Conservation (phyloP, 2,113 vertebrate genomes). For the Alces alces region DNA sequence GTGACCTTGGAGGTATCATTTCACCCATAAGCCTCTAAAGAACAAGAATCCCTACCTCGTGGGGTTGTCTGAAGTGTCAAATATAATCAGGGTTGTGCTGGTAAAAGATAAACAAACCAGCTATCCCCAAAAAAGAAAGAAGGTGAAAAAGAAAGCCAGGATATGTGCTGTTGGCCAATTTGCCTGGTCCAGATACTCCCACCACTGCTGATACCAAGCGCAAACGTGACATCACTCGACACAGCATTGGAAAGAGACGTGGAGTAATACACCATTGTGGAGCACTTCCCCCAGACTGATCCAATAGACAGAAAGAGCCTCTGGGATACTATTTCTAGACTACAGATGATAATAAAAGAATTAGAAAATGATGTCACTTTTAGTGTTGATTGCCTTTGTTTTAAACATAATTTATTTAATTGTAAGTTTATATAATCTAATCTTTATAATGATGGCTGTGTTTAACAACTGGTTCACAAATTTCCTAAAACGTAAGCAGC, state of each 20-base stretch:
- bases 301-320: not conserved
- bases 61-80: not conserved
- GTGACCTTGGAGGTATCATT: not conserved
- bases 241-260: fast-evolving
- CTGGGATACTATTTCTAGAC: not conserved
- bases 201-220: too few relatives aligned
- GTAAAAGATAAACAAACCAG: not conserved
- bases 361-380: not conserved
- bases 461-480: not conserved
- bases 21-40: not conserved
- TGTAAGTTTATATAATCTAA: not conserved
- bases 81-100: not conserved
- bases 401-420: constrained; percentile 4
- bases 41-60: not conserved
- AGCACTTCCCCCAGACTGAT: not conserved
- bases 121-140: not conserved
- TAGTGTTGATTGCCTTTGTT: not conserved
- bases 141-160: not conserved
- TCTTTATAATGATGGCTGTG: not conserved
- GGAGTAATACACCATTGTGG: fast-evolving
- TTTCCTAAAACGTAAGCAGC: not conserved
- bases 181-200: not conserved
- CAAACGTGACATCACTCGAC: not conserved
- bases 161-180: not conserved
- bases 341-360: not conserved